These are phyloP conservation scores for Cotesia congregata DNA, from an alignment of 2,888 invertebrate genomes.

Conservation along the genomic window DNA sequence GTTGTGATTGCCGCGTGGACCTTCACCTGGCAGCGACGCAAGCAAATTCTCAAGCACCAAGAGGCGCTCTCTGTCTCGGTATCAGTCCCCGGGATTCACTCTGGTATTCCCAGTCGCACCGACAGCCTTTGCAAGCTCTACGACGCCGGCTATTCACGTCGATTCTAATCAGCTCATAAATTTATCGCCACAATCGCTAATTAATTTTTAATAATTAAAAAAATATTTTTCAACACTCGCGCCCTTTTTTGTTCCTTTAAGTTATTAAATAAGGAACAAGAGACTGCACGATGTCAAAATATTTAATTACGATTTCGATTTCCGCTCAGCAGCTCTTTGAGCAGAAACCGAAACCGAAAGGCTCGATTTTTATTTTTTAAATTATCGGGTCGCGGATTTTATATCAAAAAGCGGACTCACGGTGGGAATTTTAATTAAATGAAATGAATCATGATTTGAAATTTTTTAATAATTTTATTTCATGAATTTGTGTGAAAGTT, in stretches of 20 bases:
- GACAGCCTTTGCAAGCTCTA: slow-evolving; percentile 90
- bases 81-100: slow-evolving; percentile 75
- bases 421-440: slow-evolving; percentile 46
- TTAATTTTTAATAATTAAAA: background rate
- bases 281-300: background rate
- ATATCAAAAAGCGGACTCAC: slow-evolving; percentile 67
- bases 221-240: background rate
- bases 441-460: background rate
- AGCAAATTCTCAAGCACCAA: slow-evolving; percentile 75
- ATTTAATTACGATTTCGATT: background rate
- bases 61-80: slow-evolving; percentile 76
- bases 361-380: background rate
- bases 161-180: slow-evolving; percentile 72
- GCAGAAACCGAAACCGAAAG: slow-evolving; percentile 24
- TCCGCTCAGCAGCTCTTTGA: slow-evolving; percentile 12
- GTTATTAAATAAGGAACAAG: background rate
- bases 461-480: slow-evolving; percentile 28
- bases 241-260: background rate
- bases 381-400: slow-evolving; percentile 47
- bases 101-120: slow-evolving; percentile 76
- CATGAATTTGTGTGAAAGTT: background rate
- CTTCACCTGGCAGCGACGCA: slow-evolving; percentile 87
- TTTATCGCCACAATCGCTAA: background rate
- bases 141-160: slow-evolving; percentile 86
- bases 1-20: slow-evolving; percentile 91